Evolutionary conservation across 2,113 vertebrate species (phyloP), one percentile per base, ranked within the genome.

Genomic region (Laterallus jamaicensis): DNA sequence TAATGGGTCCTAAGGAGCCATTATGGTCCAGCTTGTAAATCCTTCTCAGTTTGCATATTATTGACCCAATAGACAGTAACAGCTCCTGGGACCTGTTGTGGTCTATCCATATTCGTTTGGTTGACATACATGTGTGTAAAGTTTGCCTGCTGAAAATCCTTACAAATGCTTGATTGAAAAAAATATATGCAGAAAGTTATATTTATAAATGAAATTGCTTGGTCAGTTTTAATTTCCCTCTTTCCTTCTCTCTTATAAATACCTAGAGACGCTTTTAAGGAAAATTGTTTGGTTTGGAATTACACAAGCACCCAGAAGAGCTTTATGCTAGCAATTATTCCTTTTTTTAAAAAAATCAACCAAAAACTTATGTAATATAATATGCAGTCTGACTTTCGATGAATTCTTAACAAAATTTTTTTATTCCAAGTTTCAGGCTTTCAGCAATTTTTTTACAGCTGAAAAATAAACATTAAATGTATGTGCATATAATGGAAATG

Each of bases 1-100:
- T 97, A 97, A 98, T 96, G 92, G 95, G 90, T 98, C 95, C 97
- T 90, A 54, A 88, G 98, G 97, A 98, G 37, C 94, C 79, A 78
- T 97, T 97, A 97, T 54, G 87, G 82, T 67, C 77, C 94, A 75
- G 92, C 82, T 94, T 95, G 90, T 95, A 97, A 97, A 97, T 97
- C 93, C 94, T 96, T 96, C 93, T 96, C 82, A 94, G 92, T 90
- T 96, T 92, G 92, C 81, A 83, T 95, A 74, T 95, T 95, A 93
- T 96, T 94, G 96, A 94, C 84, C 96, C 95, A 96, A 82, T 54
- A 91, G 95, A 94, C 73, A 94, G 85, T 79, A 92, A 93, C 83
- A 95, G 4, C 81, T 95, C 95, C n/a, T 80, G 85, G 96, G 96
- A 97, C 79, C 77, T 92, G 79, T 56, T 97, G 92, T 96, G 95